Percentiles rank a stretch among this genome's conserved stretches.
Evolutionary conservation across 2,797 vertebrate species (phyloP).

Genomic region (Malurus splendens): DNA sequence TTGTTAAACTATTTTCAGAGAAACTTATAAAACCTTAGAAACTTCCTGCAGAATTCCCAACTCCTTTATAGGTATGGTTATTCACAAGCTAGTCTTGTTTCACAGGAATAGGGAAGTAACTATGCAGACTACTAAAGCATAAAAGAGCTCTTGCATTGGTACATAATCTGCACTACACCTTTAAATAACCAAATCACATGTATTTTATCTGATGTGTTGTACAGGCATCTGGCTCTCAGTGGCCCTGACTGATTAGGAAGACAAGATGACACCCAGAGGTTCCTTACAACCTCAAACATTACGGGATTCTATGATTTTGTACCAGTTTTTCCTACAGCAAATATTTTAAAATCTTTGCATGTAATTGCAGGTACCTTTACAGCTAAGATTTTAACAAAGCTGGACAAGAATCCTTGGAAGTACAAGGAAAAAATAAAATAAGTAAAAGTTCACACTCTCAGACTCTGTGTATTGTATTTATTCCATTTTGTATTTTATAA

Average conservation of each 20-base stretch:
- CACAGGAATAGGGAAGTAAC: background rate
- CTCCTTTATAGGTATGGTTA: background rate
- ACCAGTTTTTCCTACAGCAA: background rate
- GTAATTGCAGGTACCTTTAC: background rate
- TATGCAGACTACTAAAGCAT: background rate
- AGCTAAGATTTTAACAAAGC: background rate
- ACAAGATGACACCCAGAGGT: background rate
- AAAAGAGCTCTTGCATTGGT: background rate
- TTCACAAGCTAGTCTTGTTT: background rate
- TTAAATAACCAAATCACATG: background rate
- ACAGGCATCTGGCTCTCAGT: background rate
- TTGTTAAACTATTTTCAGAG: background rate
- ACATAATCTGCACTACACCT: background rate
- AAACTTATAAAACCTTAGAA: background rate
- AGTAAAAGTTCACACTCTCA: background rate
- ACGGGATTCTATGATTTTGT: background rate
- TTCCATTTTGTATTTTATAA: background rate
- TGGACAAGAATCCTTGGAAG: background rate
- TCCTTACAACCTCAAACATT: background rate
- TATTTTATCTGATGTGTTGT: background rate
- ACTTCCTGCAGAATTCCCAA: background rate
- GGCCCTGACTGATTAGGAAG: background rate
- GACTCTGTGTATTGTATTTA: background rate
- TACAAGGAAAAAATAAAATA: background rate
- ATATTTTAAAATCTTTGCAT: background rate